These are phyloP conservation scores for Beris morrisii DNA, from an alignment of 2,888 invertebrate genomes.

Conservation along the genomic window DNA sequence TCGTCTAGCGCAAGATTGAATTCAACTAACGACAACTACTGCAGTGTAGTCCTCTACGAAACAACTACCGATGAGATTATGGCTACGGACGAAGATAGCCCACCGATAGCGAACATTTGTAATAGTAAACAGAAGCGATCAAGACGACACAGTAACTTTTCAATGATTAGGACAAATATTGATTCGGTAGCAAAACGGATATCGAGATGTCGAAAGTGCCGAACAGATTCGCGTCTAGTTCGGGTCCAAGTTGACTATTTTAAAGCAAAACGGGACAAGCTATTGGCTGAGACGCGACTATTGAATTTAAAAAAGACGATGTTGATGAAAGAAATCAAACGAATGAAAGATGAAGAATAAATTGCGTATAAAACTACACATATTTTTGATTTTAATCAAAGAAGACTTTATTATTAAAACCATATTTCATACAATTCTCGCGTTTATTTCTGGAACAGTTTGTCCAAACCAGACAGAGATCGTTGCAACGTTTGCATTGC, in stretches of 20 bases:
- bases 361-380: too few relatives aligned
- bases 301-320: conserved; percentile 30
- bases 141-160: neutral
- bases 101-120: neutral
- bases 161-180: conserved; percentile 9
- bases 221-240: conserved; percentile 25
- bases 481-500: conserved; percentile 1
- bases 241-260: conserved; percentile 32
- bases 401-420: too few relatives aligned
- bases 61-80: conserved; percentile 20
- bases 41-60: conserved; percentile 30
- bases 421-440: too few relatives aligned
- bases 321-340: conserved; percentile 17
- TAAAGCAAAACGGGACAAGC: conserved; percentile 25
- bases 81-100: too few relatives aligned
- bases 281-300: conserved; percentile 32
- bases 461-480: too few relatives aligned
- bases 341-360: too few relatives aligned
- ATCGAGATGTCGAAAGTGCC: conserved; percentile 31
- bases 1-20: neutral
- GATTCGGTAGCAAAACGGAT: conserved; percentile 14
- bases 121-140: neutral
- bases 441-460: too few relatives aligned
- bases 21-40: neutral
- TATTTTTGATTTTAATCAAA: too few relatives aligned